These are phyloP conservation scores for Ascaphus truei DNA, from an alignment of 2,113 vertebrate species.

Conservation along the genomic window DNA sequence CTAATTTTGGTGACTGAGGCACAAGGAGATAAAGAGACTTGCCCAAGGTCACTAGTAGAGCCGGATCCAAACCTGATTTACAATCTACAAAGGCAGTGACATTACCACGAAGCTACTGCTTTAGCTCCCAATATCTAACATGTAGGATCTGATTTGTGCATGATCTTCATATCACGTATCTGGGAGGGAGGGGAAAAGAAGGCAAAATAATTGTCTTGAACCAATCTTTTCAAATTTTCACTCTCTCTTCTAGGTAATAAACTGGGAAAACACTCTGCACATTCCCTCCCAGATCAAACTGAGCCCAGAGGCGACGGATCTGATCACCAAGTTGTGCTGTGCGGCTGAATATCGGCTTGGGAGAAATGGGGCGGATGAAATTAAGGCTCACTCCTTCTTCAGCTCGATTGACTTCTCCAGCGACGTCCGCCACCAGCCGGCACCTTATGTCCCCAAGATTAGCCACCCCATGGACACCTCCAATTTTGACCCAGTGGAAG, in stretches of 20 bases:
- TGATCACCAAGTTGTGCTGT: constrained; percentile 90
- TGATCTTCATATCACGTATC: too few species aligned
- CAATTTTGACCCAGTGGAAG: constrained; percentile 97
- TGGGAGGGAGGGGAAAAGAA: too few species aligned
- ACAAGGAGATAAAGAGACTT: too few species aligned
- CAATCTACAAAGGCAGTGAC: too few species aligned
- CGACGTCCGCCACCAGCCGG: constrained; percentile 88
- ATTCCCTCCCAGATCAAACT: constrained; percentile 90
- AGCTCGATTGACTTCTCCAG: constrained; percentile 83
- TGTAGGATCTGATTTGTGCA: too few species aligned
- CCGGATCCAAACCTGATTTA: too few species aligned
- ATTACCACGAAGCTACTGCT: too few species aligned
- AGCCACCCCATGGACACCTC: constrained; percentile 97
- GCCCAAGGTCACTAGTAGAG: too few species aligned
- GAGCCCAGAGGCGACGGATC: constrained; percentile 85
- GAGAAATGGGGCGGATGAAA: constrained; percentile 84
- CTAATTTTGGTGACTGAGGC: too few species aligned
- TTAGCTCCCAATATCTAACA: too few species aligned
- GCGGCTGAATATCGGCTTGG: constrained; percentile 87
- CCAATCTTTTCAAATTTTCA: too few species aligned
- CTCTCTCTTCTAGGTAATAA: constrained; percentile 77
- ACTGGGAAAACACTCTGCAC: constrained; percentile 95
- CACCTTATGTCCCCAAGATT: constrained; percentile 91
- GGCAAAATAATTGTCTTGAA: too few species aligned
- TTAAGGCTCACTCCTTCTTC: constrained; percentile 93